Evolutionary conservation across 2,888 invertebrate genomes (phyloP), one percentile per base, ranked within the genome.

Genomic region (Agonopterix arenella): DNA sequence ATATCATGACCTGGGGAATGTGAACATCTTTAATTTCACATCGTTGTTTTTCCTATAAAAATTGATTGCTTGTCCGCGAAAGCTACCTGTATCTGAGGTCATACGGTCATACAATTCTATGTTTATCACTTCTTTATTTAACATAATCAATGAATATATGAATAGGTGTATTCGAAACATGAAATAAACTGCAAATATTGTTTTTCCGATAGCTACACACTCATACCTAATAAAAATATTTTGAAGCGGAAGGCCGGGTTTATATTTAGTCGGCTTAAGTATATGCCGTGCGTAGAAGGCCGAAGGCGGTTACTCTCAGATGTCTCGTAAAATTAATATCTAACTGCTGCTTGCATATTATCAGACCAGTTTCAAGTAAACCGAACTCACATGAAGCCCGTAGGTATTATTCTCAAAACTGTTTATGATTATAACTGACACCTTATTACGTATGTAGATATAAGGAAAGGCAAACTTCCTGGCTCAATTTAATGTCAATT

Each of bases 261-360:
- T 67, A 64, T 72, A 68, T 70, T 61, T 65, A 66, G 56, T 55
- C 60, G 62, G 62, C 60, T 60, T 66, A 62, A 63, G 59, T 54
- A 52, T 53, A 59, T 59, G 58, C 59, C 51, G 51, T 55, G 56
- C 56, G 61, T 60, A 65, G 71, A 76, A 73, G 73, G 73, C 70
- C 70, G 70, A 76, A 76, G 73, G 76, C 76, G 73, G 74, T 76
- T 76, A 73, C 70, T 73, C 67, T 58, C 65, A 61, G 71, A 70
- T 74, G 83, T 80, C 84, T 77, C 84, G 68, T 86, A 88, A 88
- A 88, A 79, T 86, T 79, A 76, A 73, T 79, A 84, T 78, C 71
- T 85, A 83, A 85, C 73, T 78, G 74, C 76, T 71, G 55, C 56
- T 64, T 59, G 68, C 64, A 70, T 75, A 79, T 80, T 81, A 83